These are phyloP conservation scores for Ptychobarbus kaznakovi DNA, from an alignment of 2,797 vertebrate species.

Conservation along the genomic window DNA sequence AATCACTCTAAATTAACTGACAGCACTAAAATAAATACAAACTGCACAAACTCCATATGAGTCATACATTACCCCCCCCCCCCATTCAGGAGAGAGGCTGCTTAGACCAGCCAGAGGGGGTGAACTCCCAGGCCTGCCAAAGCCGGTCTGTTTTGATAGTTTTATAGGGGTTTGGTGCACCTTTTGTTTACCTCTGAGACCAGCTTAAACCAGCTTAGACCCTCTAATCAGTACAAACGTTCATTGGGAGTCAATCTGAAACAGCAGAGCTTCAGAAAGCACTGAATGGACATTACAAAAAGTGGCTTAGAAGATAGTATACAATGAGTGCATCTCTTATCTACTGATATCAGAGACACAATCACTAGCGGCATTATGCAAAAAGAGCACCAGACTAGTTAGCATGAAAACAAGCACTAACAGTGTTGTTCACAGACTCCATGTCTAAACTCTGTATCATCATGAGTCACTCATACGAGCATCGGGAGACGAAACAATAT, in stretches of 20 bases:
- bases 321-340: neutral
- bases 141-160: neutral
- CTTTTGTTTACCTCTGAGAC: neutral
- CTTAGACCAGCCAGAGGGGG: neutral
- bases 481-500: slow-evolving; percentile 19
- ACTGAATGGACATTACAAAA: neutral
- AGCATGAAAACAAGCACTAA: neutral
- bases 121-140: neutral
- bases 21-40: slow-evolving; percentile 8
- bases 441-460: neutral
- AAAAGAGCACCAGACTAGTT: slow-evolving; percentile 19
- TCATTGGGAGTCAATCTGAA: neutral
- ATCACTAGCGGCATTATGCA: neutral
- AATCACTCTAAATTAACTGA: neutral
- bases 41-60: neutral
- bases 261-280: neutral
- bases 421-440: neutral
- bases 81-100: neutral
- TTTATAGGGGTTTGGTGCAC: neutral
- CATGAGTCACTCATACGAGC: neutral
- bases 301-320: neutral
- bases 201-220: neutral
- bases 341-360: neutral
- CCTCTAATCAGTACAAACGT: neutral
- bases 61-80: neutral